phyloP scores from a whole-genome alignment of 2,797 vertebrate species.

The Astyanax mexicanus region DNA sequence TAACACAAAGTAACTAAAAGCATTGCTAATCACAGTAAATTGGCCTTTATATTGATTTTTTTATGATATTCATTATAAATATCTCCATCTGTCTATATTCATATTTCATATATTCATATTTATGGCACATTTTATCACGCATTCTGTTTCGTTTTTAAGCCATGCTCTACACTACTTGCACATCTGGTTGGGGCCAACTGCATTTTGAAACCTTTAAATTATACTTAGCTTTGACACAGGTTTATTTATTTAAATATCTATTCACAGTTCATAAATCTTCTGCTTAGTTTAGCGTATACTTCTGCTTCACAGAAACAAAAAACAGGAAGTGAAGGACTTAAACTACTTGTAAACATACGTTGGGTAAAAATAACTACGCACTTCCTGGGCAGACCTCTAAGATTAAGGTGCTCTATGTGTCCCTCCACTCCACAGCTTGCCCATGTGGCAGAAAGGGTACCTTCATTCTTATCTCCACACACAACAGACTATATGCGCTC shows the following conservation, averaged over 20 bases:
- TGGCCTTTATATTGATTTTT: too few species aligned
- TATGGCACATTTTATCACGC: too few species aligned
- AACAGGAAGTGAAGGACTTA: background rate
- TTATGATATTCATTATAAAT: too few species aligned
- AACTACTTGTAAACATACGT: background rate
- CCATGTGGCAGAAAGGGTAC: background rate
- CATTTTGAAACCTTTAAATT: too few species aligned
- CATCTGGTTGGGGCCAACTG: too few species aligned
- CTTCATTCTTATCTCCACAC: conserved; percentile 22
- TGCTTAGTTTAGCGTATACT: background rate
- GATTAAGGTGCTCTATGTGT: background rate
- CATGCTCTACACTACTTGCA: too few species aligned
- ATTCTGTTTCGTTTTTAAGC: too few species aligned
- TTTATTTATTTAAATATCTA: too few species aligned
- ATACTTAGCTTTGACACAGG: background rate
- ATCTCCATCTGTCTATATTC: too few species aligned
- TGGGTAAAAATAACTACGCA: background rate
- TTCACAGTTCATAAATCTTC: background rate
- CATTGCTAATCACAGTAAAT: too few species aligned
- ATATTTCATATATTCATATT: too few species aligned
- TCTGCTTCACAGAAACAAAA: background rate
- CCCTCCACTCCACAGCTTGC: background rate
- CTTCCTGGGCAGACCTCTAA: background rate
- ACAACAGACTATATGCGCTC: conserved; percentile 29
- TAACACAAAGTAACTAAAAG: too few species aligned